Percentiles rank a stretch among this genome's conserved stretches.
These are phyloP conservation scores for Tetramorium simillimum DNA, from an alignment of 1,140 invertebrate species.

Conservation along the genomic window DNA sequence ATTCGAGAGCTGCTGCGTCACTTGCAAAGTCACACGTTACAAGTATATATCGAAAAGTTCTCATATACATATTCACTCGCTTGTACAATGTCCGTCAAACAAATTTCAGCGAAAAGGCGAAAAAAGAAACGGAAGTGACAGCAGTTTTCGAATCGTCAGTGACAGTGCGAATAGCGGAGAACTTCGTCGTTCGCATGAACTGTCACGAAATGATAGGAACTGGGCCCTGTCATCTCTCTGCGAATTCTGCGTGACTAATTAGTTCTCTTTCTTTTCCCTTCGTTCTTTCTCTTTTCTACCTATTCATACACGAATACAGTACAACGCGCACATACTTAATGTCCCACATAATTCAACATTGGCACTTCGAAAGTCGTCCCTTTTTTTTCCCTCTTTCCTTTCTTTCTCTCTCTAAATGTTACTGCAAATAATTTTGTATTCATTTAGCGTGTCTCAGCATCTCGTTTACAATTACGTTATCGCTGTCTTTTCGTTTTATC, in stretches of 20 bases:
- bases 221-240: slow-evolving; percentile 64
- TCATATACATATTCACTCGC: background rate
- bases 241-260: slow-evolving; percentile 64
- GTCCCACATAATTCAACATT: slow-evolving; percentile 74
- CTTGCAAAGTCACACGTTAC: background rate
- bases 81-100: background rate
- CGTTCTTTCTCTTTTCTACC: slow-evolving; percentile 27
- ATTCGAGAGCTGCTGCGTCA: slow-evolving; percentile 45
- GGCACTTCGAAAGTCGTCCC: slow-evolving; percentile 76
- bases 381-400: slow-evolving; percentile 14
- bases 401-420: slow-evolving; percentile 34
- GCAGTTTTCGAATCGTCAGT: slow-evolving; percentile 54
- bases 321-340: slow-evolving; percentile 55
- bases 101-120: background rate
- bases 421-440: slow-evolving; percentile 40
- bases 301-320: slow-evolving; percentile 61
- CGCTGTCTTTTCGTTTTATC: slow-evolving; percentile 57
- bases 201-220: slow-evolving; percentile 73
- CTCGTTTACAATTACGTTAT: slow-evolving; percentile 68
- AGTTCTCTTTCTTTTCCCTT: background rate
- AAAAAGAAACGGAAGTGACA: slow-evolving; percentile 10
- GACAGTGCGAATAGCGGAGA: slow-evolving; percentile 16
- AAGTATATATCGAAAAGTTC: background rate
- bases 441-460: slow-evolving; percentile 53
- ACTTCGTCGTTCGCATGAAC: slow-evolving; percentile 39